Evolutionary conservation across 2,113 vertebrate species (phyloP), one percentile per base, ranked within the genome.

Genomic region (Vulpes ferrilata): DNA sequence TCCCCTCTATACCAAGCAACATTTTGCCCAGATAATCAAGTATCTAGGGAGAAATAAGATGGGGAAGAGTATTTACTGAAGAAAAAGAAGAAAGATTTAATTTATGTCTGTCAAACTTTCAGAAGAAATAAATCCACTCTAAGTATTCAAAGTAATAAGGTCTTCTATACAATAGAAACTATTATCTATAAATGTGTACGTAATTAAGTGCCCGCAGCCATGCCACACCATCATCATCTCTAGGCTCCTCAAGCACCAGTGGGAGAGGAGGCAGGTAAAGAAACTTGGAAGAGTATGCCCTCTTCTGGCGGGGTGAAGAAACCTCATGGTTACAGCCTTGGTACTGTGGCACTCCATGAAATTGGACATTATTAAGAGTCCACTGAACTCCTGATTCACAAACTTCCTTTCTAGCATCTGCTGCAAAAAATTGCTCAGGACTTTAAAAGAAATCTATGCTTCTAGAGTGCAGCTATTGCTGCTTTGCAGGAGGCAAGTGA

Each of bases 121-220:
- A 65, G 62, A 27, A 84, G 93, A 78, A 90, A 87, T 27, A 67
- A 88, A 84, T 79, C 57, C 22, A 38, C 8, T 84, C 32, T 43
- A 95, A 86, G 51, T 67, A 90, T 16, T 69, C 64, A 95, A 91
- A 90, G 81, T 15, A 92, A 86, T 15, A 92, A 62, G 51, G 71
- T 64, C 67, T 76, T 87, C 82, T 91, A 91, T 83, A 86, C 53
- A 78, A 35, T 69, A 69, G 1, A 69, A 17, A 69, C n/a, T 32
- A n/a, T 69, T 86, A 38, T 27, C 53, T 88, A 55, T 25, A n/a
- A 69, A 89, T 60, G 1, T n/a, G 22, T 53, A 87, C n/a, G 51
- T 32, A 82, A 23, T 57, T 5, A 64, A 64, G 12, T 20, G 25
- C 17, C 27, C 30, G 23, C 25, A 30, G 74, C 25, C 25, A 27